These are phyloP conservation scores for Clamator glandarius DNA, from an alignment of 2,797 vertebrate genomes.

Conservation along the genomic window DNA sequence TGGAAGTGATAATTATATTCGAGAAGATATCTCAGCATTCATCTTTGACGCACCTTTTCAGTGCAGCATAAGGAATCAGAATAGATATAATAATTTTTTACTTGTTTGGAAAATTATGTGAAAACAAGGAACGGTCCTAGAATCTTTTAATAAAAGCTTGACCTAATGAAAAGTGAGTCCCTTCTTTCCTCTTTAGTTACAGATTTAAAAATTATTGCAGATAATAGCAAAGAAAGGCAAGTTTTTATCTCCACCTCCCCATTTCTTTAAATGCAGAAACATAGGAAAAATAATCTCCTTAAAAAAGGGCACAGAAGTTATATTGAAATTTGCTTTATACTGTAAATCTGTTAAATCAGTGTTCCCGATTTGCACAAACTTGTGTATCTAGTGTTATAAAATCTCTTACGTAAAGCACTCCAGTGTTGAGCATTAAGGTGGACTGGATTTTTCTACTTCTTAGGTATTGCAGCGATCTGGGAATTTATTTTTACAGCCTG, in stretches of 20 bases:
- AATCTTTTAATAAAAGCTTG: constrained; percentile 67
- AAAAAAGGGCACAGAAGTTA: not conserved
- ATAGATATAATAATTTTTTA: constrained; percentile 45
- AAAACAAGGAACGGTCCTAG: constrained; percentile 58
- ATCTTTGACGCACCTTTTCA: constrained; percentile 35
- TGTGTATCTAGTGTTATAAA: not conserved
- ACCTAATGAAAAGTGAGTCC: constrained; percentile 66
- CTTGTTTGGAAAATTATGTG: constrained; percentile 54
- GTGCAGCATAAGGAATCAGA: constrained; percentile 36
- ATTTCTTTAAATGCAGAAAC: not conserved
- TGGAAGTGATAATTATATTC: not conserved
- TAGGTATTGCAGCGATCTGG: constrained; percentile 59
- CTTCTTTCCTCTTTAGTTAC: constrained; percentile 59
- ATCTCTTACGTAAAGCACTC: not conserved
- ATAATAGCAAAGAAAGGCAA: not conserved
- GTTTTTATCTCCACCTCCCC: not conserved
- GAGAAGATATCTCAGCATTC: not conserved
- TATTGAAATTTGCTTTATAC: not conserved
- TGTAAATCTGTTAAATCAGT: not conserved
- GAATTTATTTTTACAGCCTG: constrained; percentile 63
- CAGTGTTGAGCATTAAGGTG: constrained; percentile 6
- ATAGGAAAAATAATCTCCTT: not conserved
- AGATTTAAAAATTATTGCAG: constrained; percentile 1
- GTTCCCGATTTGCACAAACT: not conserved
- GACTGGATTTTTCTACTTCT: constrained; percentile 26